Base-by-base conservation (phyloP, 2,113 vertebrate genomes). In the Amazona guildingii region DNA sequence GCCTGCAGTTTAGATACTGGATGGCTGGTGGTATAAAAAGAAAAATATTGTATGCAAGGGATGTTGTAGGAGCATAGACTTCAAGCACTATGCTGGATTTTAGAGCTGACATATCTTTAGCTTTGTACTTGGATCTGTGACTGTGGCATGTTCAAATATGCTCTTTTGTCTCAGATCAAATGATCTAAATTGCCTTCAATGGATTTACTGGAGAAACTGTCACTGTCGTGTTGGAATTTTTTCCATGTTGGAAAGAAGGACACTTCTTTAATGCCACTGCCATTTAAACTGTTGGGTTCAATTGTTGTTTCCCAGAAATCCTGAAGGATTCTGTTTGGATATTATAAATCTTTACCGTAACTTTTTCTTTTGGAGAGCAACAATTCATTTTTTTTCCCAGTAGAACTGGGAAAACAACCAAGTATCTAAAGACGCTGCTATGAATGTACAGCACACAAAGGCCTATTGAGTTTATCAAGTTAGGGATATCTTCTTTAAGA, bases 161-260 rank as follows among this genome's bases (percentile, higher is more conserved):
- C 51, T 93, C 74, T 94, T 95, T 91, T 92, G 86, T 92, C 90
- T 89, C 85, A 70, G 80, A 96, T 91, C 57, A 95, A 93, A 94
- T 90, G 55, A 85, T 77, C 74, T 93, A 79, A 96, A 94, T 70
- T 93, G 83, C 39, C 66, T 97, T 95, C 82, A 83, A 21, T 44
- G 35, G 64, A 88, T 48, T 83, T 91, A 37, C 67, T 79, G 89
- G 24, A 85, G 52, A 31, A 94, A 69, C 31, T 79, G 44, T 76
- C 72, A 37, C 51, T 88, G 39, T 59, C 12, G 1, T 72, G 48
- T 72, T 83, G 88, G 77, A 92, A 76, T 81, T 81, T 64, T 55
- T 76, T 41, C 70, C 80, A 83, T 68, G 48, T 59, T 78, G 44
- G 70, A 74, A 79, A 2, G 2, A 86, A 88, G 78, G 24, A 85